phyloP scores from a whole-genome alignment of 2,113 vertebrate species.

The Agelaius phoeniceus region DNA sequence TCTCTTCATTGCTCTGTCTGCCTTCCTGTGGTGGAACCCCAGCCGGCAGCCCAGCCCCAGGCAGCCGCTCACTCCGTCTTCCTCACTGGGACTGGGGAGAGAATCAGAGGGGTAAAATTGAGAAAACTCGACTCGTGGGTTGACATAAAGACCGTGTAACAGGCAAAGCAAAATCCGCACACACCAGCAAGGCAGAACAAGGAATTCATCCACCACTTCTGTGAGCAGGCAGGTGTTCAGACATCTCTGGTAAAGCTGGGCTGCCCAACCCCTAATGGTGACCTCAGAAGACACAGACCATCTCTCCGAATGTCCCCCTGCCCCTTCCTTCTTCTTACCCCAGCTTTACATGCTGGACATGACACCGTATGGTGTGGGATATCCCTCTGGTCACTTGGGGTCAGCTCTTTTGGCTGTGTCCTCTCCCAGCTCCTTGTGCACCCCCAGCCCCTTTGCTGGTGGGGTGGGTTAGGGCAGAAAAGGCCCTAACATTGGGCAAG shows the following conservation, averaged over 20 bases:
- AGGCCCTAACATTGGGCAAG: neutral
- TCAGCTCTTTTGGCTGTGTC: neutral
- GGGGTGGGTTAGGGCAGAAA: neutral
- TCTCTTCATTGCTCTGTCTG: neutral
- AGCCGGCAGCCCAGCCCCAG: neutral
- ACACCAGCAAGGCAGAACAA: neutral
- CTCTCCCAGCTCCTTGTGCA: neutral
- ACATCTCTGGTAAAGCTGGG: neutral
- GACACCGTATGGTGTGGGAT: rapidly evolving
- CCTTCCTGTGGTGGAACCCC: neutral
- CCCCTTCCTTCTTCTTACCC: rapidly evolving
- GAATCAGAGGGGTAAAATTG: neutral
- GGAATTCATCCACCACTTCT: rapidly evolving
- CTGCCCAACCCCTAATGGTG: rapidly evolving
- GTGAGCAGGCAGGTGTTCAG: rapidly evolving
- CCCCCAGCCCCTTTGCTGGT: rapidly evolving
- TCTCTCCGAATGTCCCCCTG: rapidly evolving
- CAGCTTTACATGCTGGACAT: neutral
- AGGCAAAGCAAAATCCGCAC: rapidly evolving
- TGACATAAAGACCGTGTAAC: neutral
- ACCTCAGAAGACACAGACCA: neutral
- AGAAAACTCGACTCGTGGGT: rapidly evolving
- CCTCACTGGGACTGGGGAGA: rapidly evolving
- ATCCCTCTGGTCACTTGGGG: too few species aligned
- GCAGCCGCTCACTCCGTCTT: rapidly evolving